These are phyloP conservation scores for Piprites chloris DNA, from an alignment of 2,113 vertebrate genomes.

Conservation along the genomic window DNA sequence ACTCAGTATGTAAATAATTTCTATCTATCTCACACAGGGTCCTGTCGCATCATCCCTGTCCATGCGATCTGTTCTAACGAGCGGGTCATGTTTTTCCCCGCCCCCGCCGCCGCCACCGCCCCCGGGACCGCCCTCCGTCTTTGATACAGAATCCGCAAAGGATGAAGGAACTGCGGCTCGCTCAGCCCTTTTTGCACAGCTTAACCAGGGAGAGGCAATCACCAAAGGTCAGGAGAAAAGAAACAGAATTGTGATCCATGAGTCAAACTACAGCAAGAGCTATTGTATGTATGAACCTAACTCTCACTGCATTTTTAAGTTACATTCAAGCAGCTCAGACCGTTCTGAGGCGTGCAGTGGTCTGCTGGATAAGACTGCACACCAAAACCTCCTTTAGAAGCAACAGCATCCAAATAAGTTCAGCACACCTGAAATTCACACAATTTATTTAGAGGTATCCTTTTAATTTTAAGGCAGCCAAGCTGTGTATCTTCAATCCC, in stretches of 20 bases:
- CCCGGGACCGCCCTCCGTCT: slow-evolving; percentile 81
- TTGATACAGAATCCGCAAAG: slow-evolving; percentile 60
- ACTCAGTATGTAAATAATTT: background rate
- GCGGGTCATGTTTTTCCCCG: slow-evolving; percentile 61
- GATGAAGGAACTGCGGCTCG: slow-evolving; percentile 73
- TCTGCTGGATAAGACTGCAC: background rate
- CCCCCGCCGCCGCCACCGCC: slow-evolving; percentile 70
- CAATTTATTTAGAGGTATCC: background rate
- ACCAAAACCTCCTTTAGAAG: background rate
- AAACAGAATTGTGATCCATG: background rate
- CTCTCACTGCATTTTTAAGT: background rate
- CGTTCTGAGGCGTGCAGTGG: background rate
- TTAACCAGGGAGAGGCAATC: slow-evolving; percentile 93
- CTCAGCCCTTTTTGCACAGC: slow-evolving; percentile 88
- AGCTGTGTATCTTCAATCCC: background rate
- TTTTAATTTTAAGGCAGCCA: background rate
- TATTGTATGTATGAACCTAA: background rate
- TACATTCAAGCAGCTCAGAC: background rate
- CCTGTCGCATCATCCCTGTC: slow-evolving; percentile 77
- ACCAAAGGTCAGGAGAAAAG: slow-evolving; percentile 82
- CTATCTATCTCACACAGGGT: slow-evolving; percentile 73
- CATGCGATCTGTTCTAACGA: slow-evolving; percentile 44
- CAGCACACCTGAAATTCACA: background rate
- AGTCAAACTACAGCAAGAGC: background rate
- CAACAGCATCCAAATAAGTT: background rate